These are phyloP conservation scores for Leptarthrus brevirostris DNA, from an alignment of 2,888 invertebrate genomes.

Conservation along the genomic window DNA sequence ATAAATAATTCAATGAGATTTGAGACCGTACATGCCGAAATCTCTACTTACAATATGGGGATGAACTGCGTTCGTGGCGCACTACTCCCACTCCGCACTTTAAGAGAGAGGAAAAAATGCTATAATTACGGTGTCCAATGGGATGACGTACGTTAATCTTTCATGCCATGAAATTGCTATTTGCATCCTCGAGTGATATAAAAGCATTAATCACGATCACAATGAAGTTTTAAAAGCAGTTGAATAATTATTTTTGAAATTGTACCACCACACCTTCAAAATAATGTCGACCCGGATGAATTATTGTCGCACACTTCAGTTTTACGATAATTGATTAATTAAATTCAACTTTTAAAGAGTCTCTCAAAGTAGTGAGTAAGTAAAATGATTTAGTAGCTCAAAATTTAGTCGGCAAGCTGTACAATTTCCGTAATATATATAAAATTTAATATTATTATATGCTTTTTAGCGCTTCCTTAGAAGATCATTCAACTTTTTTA, in stretches of 20 bases:
- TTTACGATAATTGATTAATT: too few relatives aligned
- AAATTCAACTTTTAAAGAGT: too few relatives aligned
- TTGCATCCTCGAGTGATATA: constrained; percentile 12
- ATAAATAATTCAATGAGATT: constrained; percentile 43
- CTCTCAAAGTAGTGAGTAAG: too few relatives aligned
- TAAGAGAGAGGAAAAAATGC: constrained; percentile 3
- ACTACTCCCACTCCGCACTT: constrained; percentile 4
- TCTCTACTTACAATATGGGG: neutral
- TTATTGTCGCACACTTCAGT: too few relatives aligned
- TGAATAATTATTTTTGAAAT: constrained; percentile 34
- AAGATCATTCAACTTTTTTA: too few relatives aligned
- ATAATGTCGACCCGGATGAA: constrained; percentile 8
- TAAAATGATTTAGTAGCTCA: too few relatives aligned
- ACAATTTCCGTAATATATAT: too few relatives aligned
- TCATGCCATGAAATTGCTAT: constrained; percentile 41
- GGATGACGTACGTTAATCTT: constrained; percentile 44
- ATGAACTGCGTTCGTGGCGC: constrained; percentile 23
- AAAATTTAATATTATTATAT: too few relatives aligned
- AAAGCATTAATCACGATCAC: neutral
- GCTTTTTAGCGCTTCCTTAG: too few relatives aligned
- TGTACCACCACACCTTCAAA: neutral
- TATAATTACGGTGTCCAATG: constrained; percentile 41
- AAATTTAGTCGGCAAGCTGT: too few relatives aligned
- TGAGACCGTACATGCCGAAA: constrained; percentile 28
- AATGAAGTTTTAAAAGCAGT: constrained; percentile 11